Percentiles rank a stretch among this genome's conserved stretches.
Evolutionary conservation across 2,888 invertebrate genomes (phyloP).

Genomic region (Augiades crinisus): DNA sequence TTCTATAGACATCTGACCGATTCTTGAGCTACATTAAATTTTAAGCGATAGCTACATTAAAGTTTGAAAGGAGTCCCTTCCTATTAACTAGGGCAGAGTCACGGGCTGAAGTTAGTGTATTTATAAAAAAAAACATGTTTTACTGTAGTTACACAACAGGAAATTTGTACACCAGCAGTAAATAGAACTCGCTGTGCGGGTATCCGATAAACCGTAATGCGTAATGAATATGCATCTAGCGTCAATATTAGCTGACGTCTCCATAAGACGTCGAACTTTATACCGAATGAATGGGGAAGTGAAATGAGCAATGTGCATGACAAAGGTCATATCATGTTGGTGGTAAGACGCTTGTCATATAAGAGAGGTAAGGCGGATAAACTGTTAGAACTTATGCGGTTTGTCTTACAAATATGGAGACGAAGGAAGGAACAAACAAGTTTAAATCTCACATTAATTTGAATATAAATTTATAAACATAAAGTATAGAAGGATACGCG

Average conservation of each 20-base stretch:
- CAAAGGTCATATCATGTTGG: conserved; percentile 19
- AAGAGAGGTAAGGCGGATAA: too few species aligned
- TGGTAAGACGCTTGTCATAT: not conserved
- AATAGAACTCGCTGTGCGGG: not conserved
- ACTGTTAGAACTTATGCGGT: too few species aligned
- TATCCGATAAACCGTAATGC: conserved; percentile 12
- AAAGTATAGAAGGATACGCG: not conserved
- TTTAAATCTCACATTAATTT: too few species aligned
- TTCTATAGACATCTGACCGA: too few species aligned
- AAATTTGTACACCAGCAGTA: not conserved
- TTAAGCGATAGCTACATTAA: too few species aligned
- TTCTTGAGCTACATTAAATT: too few species aligned
- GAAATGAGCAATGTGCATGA: conserved; percentile 24
- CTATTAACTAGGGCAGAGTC: too few species aligned
- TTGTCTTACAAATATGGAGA: too few species aligned
- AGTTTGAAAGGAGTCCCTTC: too few species aligned
- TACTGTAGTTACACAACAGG: conserved; percentile 1
- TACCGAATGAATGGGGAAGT: conserved; percentile 20
- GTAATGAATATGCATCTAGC: conserved; percentile 24
- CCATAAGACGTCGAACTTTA: conserved; percentile 22
- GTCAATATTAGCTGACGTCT: conserved; percentile 20
- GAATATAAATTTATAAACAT: too few species aligned
- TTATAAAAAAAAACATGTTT: not conserved
- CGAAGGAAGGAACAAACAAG: too few species aligned
- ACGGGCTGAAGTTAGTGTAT: too few species aligned